A percentile compares a stretch with the other conserved stretches of the same genome.
phyloP scores from a whole-genome alignment of 2,888 invertebrate genomes.

The Sarcophaga carnaria region DNA sequence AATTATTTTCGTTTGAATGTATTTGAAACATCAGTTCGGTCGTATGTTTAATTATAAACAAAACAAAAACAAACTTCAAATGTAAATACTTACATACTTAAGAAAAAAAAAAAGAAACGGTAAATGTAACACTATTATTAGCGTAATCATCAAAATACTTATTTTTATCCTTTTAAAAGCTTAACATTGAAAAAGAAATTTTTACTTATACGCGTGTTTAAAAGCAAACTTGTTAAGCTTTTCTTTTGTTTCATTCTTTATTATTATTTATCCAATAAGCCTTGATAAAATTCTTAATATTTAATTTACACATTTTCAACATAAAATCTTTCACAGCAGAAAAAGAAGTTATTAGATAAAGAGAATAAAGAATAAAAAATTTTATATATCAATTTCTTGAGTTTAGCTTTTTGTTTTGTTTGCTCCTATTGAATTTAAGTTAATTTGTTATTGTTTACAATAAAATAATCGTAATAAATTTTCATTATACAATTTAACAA shows the following conservation, averaged over 20 bases:
- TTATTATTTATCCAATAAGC: neutral
- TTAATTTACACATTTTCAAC: neutral
- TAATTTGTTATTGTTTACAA: neutral
- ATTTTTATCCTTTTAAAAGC: too few relatives aligned
- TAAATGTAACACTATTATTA: too few relatives aligned
- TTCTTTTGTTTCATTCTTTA: neutral
- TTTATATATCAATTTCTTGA: slow-evolving; percentile 47
- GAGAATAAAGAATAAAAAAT: slow-evolving; percentile 38
- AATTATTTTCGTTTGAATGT: too few relatives aligned
- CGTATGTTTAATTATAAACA: too few relatives aligned
- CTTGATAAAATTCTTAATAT: neutral
- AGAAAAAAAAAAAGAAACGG: too few relatives aligned
- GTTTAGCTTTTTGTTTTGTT: slow-evolving; percentile 1
- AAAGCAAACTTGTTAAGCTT: slow-evolving; percentile 1
- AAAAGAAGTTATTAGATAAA: neutral
- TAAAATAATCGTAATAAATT: neutral
- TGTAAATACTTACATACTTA: too few relatives aligned
- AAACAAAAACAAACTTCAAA: too few relatives aligned
- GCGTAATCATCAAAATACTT: too few relatives aligned
- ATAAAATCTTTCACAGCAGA: neutral
- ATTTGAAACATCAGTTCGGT: too few relatives aligned
- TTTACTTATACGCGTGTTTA: too few relatives aligned
- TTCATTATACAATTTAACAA: slow-evolving; percentile 68
- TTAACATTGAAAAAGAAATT: too few relatives aligned
- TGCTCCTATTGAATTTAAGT: neutral